Evolutionary conservation across 2,888 invertebrate species (phyloP), one percentile per base, ranked within the genome.

Genomic region (Stenoptilia bipunctidactyla): DNA sequence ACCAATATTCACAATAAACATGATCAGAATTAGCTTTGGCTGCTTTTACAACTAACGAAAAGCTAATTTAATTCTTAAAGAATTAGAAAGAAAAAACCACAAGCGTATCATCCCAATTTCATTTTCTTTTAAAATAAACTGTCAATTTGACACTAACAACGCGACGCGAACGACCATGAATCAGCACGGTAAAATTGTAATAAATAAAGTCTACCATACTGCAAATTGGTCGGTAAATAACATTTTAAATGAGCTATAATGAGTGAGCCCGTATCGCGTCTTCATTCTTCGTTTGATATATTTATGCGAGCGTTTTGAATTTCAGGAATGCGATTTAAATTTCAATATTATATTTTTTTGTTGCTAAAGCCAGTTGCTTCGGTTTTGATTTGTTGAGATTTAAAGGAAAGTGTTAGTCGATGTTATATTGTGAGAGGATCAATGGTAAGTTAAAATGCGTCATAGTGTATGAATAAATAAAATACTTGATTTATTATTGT

Each of bases 171-270:
- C 47, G 50, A 58, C 62, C 56, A 70, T 72, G 66, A 70, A 72
- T 73, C 71, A 71, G 56, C 36, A 35, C 52, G 51, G 48, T 47
- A 52, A 48, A 47, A 43, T 54, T 53, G 50, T 51, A 59, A 66
- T 71, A 72, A 73, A 68, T 70, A 66, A 60, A 55, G 56, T 51
- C 53, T 52, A 57, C 61, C 64, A 64, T 68, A 67, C 61, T 56
- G 59, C 71, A 30, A 75, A 76, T 76, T 75, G 76, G 70, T 59
- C 66, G 56, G 69, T 76, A 76, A 75, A 76, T 76, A 76, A 68
- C 54, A 56, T 44, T 47, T 58, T 57, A 70, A 70, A 68, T 74
- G 67, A 72, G 64, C 67, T 54, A 66, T 73, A 71, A 73, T 73
- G 71, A 71, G 59, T 53, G 9, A 38, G 48, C 52, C 52, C 53